Conservation (phyloP, 2,113 vertebrate genomes). For the Pteruthius melanotis region DNA sequence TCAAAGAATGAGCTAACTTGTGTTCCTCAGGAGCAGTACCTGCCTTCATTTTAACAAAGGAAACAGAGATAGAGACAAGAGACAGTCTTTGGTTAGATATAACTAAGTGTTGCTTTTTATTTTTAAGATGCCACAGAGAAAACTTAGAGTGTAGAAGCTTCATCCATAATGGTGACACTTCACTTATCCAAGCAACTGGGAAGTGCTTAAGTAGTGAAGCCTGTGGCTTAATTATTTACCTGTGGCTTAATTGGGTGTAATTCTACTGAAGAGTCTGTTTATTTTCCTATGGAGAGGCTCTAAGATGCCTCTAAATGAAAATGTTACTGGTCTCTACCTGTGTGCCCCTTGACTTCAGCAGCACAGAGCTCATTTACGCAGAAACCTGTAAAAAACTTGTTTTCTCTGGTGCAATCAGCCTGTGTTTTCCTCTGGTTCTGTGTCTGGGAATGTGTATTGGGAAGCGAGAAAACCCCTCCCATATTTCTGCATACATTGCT, state of each 20-base stretch:
- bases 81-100: not conserved
- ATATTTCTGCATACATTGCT: not conserved
- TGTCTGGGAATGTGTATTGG: fast-evolving
- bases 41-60: not conserved
- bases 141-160: not conserved
- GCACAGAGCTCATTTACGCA: not conserved
- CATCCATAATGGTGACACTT: slow-evolving; percentile 25
- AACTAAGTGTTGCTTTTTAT: not conserved
- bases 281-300: slow-evolving; percentile 50
- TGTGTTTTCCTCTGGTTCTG: not conserved
- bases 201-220: slow-evolving; percentile 23
- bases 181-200: slow-evolving; percentile 17
- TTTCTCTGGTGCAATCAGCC: not conserved
- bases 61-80: not conserved
- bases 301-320: slow-evolving; percentile 16
- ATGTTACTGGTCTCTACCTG: not conserved
- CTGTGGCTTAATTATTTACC: slow-evolving; percentile 58
- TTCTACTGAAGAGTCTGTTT: slow-evolving; percentile 49
- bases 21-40: not conserved
- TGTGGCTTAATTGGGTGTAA: slow-evolving; percentile 47
- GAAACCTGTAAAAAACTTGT: not conserved
- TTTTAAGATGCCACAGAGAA: slow-evolving; percentile 38
- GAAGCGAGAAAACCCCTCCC: not conserved
- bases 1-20: not conserved
- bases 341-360: not conserved